Evolutionary conservation across 2,113 vertebrate species (phyloP), one percentile per base, ranked within the genome.

Genomic region (Rafetus swinhoei): DNA sequence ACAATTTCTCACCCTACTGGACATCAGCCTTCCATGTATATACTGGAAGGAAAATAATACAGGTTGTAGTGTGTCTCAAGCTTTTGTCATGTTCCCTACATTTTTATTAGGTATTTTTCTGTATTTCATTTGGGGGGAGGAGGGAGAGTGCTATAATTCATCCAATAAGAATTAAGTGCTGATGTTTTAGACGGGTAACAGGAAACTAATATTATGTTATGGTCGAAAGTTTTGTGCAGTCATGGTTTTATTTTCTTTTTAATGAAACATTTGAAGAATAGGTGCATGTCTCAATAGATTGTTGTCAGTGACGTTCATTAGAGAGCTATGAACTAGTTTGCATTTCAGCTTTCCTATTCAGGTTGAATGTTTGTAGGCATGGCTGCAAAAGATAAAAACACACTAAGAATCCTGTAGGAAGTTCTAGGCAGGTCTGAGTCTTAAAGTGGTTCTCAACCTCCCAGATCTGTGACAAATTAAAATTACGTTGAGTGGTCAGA

Each of bases 121-220:
- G 27, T 21, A 15, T 9, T 4, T 1, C 60, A 39, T 53, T 79
- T 65, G 11, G 2, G 0, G 0, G 24, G 3, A 45, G 24, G 3
- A 45, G 45, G 6, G 45, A 7, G 5, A 3, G 1, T 21, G 10
- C 32, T 8, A 35, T 59, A 84, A 19, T 52, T 92, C 74, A 52
- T 84, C 27, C 80, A 87, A 57, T 92, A 50, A 83, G 15, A 95
- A 92, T 93, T 27, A 87, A 92, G 84, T 72, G 0, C 29, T 27
- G 60, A 5, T 22, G 4, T 35, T 92, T 91, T 72, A 56, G 81
- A 6, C 45, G 92, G 16, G 76, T 32, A 86, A 81, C 1, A 87
- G 45, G 19, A 18, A 95, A 79, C 1, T 21, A 1, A n/a, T 76
- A 35, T 29, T 82, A 69, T 81, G 0, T 57, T 90, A 89, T 76